Evolutionary conservation across 2,113 vertebrate genomes (phyloP), one percentile per base, ranked within the genome.

Genomic region (Motacilla tschutschensis): DNA sequence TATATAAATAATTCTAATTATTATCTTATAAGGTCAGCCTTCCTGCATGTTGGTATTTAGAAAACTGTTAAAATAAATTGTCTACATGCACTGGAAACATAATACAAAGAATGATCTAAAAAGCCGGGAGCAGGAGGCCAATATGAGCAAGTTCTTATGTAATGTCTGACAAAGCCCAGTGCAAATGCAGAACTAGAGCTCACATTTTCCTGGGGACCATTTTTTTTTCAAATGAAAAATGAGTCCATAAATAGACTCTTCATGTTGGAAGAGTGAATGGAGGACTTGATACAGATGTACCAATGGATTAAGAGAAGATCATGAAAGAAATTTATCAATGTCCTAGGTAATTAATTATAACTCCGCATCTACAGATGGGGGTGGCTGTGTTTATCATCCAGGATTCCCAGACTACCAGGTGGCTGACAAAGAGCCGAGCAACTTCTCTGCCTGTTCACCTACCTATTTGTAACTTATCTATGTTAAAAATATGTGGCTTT

Each of bases 1-100:
- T 92, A 94, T 90, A 96, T 96, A 96, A 96, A 96, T 97, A 97
- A 97, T 97, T 94, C 87, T 96, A 96, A 96, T 95, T 95, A 94
- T 58, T 58, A 67, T 94, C 92, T 94, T 93, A 89, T 92, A 96
- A 94, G 79, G 88, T 93, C 97, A 96, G 92, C 78, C 93, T 95
- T 94, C 90, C 88, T 97, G 92, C 82, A 91, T 48, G 89, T 91
- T 95, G 88, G 90, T 93, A 95, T 97, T 96, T 72, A 94, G 94
- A 95, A 95, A 96, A 95, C 94, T 62, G 88, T 95, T 94, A 94
- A 95, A 96, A 96, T 95, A 94, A 95, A 96, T 96, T 96, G 97
- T 96, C 95, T 95, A 71, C 94, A 96, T 96, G 95, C 71, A 91
- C 93, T 92, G 66, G 92, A 95, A 96, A 94, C 22, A 48, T 93